Evolutionary conservation across 1,140 invertebrate species (phyloP).

Genomic region (Drosophila bipectinata): DNA sequence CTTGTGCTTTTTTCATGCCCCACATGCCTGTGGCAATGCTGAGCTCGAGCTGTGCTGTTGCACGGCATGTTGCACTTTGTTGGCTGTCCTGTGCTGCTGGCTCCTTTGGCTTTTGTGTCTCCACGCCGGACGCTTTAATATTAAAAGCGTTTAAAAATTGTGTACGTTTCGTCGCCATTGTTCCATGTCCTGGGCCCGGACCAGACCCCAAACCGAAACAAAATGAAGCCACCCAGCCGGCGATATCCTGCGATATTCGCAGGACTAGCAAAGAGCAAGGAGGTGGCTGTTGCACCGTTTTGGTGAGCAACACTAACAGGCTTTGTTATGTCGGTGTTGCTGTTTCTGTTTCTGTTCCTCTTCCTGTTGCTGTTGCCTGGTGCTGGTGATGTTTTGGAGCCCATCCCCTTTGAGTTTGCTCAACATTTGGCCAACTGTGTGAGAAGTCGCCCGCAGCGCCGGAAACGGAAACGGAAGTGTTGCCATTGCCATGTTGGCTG

Average conservation of each 20-base stretch:
- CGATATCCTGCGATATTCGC: conserved; percentile 4
- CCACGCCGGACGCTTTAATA: conserved; percentile 70
- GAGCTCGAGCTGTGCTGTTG: conserved; percentile 28
- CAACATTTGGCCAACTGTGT: conserved; percentile 73
- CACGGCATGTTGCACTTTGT: conserved; percentile 70
- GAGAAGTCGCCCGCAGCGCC: conserved; percentile 73
- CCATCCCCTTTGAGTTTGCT: conserved; percentile 49
- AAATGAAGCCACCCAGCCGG: background rate
- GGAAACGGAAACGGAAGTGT: conserved; percentile 80
- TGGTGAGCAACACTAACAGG: conserved; percentile 70
- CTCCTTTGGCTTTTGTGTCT: conserved; percentile 43
- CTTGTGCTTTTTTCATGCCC: conserved; percentile 57
- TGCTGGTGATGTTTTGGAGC: conserved; percentile 2
- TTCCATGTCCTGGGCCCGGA: conserved; percentile 38
- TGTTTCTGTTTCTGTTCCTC: conserved; percentile 34
- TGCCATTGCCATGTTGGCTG: conserved; percentile 79
- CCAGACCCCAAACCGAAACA: conserved; percentile 9
- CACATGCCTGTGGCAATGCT: conserved; percentile 51
- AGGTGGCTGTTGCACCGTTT: conserved; percentile 43
- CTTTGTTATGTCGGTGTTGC: conserved; percentile 64
- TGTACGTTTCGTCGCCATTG: conserved; percentile 70
- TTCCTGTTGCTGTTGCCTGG: conserved; percentile 14
- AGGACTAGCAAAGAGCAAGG: background rate
- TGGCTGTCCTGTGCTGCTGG: conserved; percentile 20
- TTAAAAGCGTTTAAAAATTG: conserved; percentile 78